These are phyloP conservation scores for Kobus ellipsiprymnus DNA, from an alignment of 2,113 vertebrate genomes.

Conservation along the genomic window DNA sequence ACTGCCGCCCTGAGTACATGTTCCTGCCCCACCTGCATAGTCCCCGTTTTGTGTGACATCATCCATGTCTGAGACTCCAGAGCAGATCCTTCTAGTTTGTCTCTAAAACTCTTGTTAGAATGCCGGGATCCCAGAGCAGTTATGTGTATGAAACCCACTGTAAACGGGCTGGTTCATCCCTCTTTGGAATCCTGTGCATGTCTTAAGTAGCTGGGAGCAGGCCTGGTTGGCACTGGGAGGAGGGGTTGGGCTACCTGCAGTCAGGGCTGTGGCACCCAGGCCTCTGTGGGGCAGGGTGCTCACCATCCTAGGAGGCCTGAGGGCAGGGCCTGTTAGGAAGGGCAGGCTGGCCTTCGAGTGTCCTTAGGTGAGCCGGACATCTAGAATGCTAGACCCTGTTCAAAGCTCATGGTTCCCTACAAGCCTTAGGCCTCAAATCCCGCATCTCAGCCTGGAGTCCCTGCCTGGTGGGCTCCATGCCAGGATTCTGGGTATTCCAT, in stretches of 20 bases:
- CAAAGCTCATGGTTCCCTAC: not conserved
- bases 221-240: not conserved
- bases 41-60: not conserved
- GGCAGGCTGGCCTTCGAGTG: not conserved
- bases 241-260: not conserved
- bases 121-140: not conserved
- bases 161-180: fast-evolving
- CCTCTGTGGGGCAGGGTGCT: not conserved
- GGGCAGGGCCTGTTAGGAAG: not conserved
- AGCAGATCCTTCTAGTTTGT: not conserved
- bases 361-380: not conserved
- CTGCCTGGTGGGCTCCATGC: not conserved
- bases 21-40: not conserved
- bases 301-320: not conserved
- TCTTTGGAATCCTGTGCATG: not conserved
- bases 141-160: not conserved
- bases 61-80: not conserved
- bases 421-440: not conserved
- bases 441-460: not conserved
- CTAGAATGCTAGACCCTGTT: not conserved
- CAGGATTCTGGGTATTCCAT: not conserved
- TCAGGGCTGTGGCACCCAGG: not conserved
- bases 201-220: not conserved
- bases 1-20: not conserved
- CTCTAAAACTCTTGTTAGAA: not conserved